Evolutionary conservation across 2,797 vertebrate genomes (phyloP).

Genomic region (Cheirogaleus major): DNA sequence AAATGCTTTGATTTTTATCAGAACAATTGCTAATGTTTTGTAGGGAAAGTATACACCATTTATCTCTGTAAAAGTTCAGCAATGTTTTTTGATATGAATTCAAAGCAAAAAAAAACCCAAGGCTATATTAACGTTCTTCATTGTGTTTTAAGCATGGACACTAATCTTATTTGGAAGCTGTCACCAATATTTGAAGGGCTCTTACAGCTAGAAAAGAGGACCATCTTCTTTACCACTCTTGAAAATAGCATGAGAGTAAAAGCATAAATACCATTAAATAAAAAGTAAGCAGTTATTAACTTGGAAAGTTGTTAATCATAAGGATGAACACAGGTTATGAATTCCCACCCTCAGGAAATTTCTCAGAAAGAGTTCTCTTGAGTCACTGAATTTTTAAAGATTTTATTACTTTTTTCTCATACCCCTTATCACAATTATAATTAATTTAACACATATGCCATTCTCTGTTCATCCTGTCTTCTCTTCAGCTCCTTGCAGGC

Average conservation of each 20-base stretch:
- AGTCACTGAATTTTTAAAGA: neutral
- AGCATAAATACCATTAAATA: neutral
- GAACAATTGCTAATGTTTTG: neutral
- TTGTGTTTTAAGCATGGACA: conserved; percentile 12
- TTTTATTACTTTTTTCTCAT: neutral
- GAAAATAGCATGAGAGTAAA: conserved; percentile 19
- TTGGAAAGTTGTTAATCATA: conserved; percentile 3
- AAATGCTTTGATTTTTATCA: conserved; percentile 16
- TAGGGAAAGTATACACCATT: neutral
- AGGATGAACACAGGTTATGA: neutral
- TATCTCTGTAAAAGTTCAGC: neutral
- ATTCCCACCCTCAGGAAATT: conserved; percentile 1
- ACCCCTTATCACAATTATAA: neutral
- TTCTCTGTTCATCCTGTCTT: neutral
- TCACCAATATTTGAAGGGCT: conserved; percentile 34
- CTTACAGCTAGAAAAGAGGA: neutral
- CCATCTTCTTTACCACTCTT: neutral
- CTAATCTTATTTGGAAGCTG: conserved; percentile 47
- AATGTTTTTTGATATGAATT: neutral
- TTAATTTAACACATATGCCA: neutral
- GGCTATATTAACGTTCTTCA: neutral
- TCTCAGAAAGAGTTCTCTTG: neutral
- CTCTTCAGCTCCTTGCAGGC: neutral
- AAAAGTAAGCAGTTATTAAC: conserved; percentile 34
- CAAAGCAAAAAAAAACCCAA: neutral